Conservation (phyloP, 2,888 invertebrate species). For the Coleophora deauratella region DNA sequence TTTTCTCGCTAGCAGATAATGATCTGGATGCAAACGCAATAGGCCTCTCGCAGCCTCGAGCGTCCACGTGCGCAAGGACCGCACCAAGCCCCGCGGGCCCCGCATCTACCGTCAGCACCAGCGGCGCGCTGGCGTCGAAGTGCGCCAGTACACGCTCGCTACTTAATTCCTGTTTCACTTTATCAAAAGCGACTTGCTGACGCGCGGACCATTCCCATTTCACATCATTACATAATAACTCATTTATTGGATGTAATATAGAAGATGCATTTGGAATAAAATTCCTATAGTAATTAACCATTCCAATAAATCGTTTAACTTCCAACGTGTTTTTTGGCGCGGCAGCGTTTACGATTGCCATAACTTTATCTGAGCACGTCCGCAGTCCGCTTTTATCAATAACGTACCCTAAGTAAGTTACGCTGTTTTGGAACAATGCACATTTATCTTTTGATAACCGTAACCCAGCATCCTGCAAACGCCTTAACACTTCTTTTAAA, state of each 20-base stretch:
- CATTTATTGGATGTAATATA: too few species aligned
- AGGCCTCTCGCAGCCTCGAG: slow-evolving; percentile 4
- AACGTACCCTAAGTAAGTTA: slow-evolving; percentile 19
- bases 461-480: too few species aligned
- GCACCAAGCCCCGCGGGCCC: slow-evolving; percentile 13
- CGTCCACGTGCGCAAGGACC: slow-evolving; percentile 8
- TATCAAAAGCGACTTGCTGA: not conserved
- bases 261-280: too few species aligned
- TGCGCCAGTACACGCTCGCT: slow-evolving; percentile 9
- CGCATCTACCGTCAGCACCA: slow-evolving; percentile 11
- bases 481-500: too few species aligned
- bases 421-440: too few species aligned
- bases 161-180: not conserved
- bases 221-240: too few species aligned
- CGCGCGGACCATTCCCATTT: too few species aligned
- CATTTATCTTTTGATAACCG: too few species aligned
- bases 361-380: slow-evolving; percentile 16
- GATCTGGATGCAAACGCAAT: slow-evolving; percentile 9
- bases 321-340: slow-evolving; percentile 14
- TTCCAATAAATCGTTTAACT: too few species aligned
- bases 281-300: too few species aligned
- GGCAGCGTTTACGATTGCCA: slow-evolving; percentile 19
- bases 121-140: slow-evolving; percentile 7
- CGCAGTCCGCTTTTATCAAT: slow-evolving; percentile 15
- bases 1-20: not conserved